phyloP scores from a whole-genome alignment of 2,113 vertebrate species.

The Paradoxurus hermaphroditus region DNA sequence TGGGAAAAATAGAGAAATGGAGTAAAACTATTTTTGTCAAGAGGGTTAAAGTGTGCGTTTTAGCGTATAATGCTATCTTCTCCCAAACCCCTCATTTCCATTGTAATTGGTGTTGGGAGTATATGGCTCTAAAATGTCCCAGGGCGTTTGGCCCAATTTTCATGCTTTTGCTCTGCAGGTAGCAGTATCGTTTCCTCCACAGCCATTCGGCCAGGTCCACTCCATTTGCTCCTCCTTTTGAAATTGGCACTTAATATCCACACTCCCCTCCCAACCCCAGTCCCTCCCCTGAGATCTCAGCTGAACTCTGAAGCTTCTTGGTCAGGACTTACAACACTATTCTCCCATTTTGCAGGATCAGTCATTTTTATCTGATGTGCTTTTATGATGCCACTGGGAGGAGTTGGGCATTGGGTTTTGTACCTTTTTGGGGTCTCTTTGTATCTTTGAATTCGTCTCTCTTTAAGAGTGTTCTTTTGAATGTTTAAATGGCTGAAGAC shows the following conservation, averaged over 20 bases:
- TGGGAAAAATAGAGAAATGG: conserved; percentile 41
- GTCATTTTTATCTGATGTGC: not conserved
- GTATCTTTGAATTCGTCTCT: not conserved
- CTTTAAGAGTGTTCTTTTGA: not conserved
- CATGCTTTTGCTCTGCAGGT: not conserved
- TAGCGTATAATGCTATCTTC: not conserved
- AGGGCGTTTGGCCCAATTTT: not conserved
- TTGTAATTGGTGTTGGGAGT: not conserved
- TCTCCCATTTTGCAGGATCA: not conserved
- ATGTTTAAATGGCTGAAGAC: conserved; percentile 27
- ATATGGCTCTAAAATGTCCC: not conserved
- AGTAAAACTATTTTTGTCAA: conserved; percentile 29
- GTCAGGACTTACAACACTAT: conserved; percentile 19
- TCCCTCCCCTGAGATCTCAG: not conserved
- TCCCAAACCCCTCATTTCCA: not conserved
- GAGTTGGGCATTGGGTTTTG: conserved; percentile 6
- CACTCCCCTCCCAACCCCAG: not conserved
- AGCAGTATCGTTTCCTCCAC: not conserved
- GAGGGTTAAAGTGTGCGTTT: not conserved
- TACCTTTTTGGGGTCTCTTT: not conserved
- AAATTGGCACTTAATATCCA: not conserved
- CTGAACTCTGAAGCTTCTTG: conserved; percentile 26
- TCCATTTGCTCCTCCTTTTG: conserved; percentile 2
- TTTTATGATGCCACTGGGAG: conserved; percentile 26
- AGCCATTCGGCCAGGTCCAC: not conserved